Conservation (phyloP, 2,113 vertebrate species). For the Tupaia tana region DNA sequence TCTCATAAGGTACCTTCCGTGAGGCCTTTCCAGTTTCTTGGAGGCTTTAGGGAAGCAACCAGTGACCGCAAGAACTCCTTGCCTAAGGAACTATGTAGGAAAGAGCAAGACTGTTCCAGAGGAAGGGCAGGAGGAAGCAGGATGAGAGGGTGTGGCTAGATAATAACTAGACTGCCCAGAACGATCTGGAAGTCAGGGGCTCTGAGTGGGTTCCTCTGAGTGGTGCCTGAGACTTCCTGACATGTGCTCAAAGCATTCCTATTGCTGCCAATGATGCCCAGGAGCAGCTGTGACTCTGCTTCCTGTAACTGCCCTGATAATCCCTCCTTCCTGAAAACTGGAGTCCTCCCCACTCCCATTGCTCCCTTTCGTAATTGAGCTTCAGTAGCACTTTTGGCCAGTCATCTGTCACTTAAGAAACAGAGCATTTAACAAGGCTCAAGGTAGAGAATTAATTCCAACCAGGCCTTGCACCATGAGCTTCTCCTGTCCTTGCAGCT, state of each 20-base stretch:
- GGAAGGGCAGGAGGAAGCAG: constrained; percentile 64
- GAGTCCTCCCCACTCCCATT: background rate
- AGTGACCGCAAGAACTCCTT: background rate
- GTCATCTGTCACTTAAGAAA: background rate
- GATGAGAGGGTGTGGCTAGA: constrained; percentile 25
- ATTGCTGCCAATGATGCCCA: background rate
- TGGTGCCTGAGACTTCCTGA: constrained; percentile 54
- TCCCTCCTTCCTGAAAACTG: background rate
- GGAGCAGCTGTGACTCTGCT: background rate
- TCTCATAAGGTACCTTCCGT: constrained; percentile 59
- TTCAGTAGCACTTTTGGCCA: background rate
- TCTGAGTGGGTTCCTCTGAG: constrained; percentile 40
- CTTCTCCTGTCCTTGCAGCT: background rate
- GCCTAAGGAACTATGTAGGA: constrained; percentile 19
- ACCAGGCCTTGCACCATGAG: background rate
- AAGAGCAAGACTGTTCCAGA: constrained; percentile 58
- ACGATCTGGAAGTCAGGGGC: constrained; percentile 49
- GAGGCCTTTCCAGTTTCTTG: background rate
- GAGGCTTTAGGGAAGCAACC: background rate
- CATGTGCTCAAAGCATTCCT: background rate
- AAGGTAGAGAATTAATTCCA: background rate
- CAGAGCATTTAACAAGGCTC: background rate
- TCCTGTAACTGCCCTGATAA: background rate
- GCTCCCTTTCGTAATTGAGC: background rate
- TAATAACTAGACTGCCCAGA: constrained; percentile 41